Base-by-base conservation (phyloP, 1,140 invertebrate genomes). In the Drosophila simulans region DNA sequence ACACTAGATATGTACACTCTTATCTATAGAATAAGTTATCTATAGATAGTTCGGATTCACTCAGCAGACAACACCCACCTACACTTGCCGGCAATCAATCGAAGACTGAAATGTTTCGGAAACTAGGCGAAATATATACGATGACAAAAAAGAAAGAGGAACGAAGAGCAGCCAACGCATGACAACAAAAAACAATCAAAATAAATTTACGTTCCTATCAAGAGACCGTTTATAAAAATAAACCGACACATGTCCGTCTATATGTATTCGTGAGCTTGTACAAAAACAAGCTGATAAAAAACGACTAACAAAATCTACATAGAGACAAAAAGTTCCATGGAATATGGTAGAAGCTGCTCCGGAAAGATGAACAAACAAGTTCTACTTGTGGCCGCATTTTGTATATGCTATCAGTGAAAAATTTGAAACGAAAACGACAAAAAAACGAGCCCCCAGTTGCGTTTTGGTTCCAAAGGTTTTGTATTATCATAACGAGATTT, bases 231-330 rank as follows among this genome's bases (percentile, higher is more conserved):
- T 80, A 83, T 73, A 79, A 72, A 89, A 80, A 83, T 75, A 86
- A 71, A 79, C 75, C 64, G 75, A 79, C 79, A 89, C 65, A 79
- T 80, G 75, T 77, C 46, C 20, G 12, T 37, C 20, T 46, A 37
- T 37, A 45, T 31, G 46, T 17, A 13, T 39, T 31, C 51, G 20
- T 54, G 62, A 68, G 48, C 13, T 45, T 45, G 43, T 43, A 54
- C 35, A 74, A 76, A 83, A 80, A 89, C 70, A 89, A 80, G 83
- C 76, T 86, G 84, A 86, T 89, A 79, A 82, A 85, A 77, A 86
- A 69, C 25, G 43, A 51, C n/a, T 22, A 52, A 65, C 59, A 53
- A 63, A 51, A 68, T 45, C n/a, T 42, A 15, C 4, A 45, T 31
- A 27, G 10, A 40, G 37, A 48, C 43, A 51, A 39, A 39, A 70